Percentiles rank a stretch among this genome's conserved stretches.
Evolutionary conservation across 2,888 invertebrate species (phyloP).

Genomic region (Stenodera caucasica): DNA sequence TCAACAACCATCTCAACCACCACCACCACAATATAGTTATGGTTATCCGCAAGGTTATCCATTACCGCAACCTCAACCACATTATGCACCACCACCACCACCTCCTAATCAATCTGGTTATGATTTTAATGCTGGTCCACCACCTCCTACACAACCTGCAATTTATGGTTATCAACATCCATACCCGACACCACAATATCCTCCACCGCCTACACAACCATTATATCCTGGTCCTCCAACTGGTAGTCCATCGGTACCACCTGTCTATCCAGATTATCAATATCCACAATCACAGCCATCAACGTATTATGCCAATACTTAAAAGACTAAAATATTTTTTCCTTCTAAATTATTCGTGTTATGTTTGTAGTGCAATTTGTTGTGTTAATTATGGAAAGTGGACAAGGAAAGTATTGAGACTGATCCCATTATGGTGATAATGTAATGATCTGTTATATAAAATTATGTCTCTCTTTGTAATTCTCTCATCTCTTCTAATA

Average conservation of each 20-base stretch:
- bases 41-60: conserved; percentile 39
- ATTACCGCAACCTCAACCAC: conserved; percentile 41
- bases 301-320: conserved; percentile 41
- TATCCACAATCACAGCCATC: conserved; percentile 40
- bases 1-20: conserved; percentile 31
- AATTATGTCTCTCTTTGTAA: conserved; percentile 3
- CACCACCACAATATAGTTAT: conserved; percentile 44
- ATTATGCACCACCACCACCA: conserved; percentile 43
- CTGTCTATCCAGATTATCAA: conserved; percentile 47
- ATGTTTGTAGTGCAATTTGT: conserved; percentile 9
- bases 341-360: not conserved
- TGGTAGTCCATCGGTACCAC: conserved; percentile 30
- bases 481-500: not conserved
- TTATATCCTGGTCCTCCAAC: conserved; percentile 44
- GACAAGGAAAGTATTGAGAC: not conserved
- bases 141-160: conserved; percentile 42
- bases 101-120: conserved; percentile 30
- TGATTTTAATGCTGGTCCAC: conserved; percentile 29
- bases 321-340: conserved; percentile 22
- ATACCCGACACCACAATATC: conserved; percentile 44
- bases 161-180: conserved; percentile 43
- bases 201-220: conserved; percentile 44
- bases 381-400: not conserved
- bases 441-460: conserved; percentile 5
- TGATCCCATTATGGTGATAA: conserved; percentile 1